These are phyloP conservation scores for Chalcis sispes DNA, from an alignment of 2,888 invertebrate genomes.

Conservation along the genomic window DNA sequence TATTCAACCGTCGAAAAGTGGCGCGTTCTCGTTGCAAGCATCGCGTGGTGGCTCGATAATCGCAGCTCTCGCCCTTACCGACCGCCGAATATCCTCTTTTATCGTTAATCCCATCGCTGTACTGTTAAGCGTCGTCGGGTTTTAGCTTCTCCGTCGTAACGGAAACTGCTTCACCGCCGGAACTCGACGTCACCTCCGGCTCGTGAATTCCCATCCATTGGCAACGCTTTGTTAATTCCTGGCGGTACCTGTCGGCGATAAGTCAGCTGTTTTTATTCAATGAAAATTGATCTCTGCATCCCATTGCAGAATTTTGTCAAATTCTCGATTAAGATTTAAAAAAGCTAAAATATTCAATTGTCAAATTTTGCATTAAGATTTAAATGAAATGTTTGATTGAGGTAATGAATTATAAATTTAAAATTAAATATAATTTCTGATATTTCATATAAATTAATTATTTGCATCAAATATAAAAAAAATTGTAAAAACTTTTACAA, in stretches of 20 bases:
- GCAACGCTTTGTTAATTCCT: conserved; percentile 88
- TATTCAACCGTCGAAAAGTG: conserved; percentile 32
- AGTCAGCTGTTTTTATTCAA: background rate
- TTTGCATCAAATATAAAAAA: too few relatives aligned
- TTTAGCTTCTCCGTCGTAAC: conserved; percentile 70
- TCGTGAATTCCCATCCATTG: conserved; percentile 82
- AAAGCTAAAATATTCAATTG: too few relatives aligned
- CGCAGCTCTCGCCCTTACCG: conserved; percentile 53
- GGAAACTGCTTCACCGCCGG: conserved; percentile 63
- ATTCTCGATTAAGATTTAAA: too few relatives aligned
- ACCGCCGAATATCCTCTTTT: conserved; percentile 29
- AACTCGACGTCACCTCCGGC: conserved; percentile 61
- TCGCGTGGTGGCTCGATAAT: conserved; percentile 64
- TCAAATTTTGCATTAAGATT: too few relatives aligned
- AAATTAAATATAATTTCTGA: too few relatives aligned
- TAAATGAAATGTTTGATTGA: too few relatives aligned
- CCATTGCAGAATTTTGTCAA: too few relatives aligned
- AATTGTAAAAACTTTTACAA: too few relatives aligned
- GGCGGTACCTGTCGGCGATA: conserved; percentile 76
- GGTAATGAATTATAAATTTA: too few relatives aligned
- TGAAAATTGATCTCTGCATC: background rate
- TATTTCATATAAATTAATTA: too few relatives aligned
- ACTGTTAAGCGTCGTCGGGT: conserved; percentile 69
- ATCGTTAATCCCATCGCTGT: too few relatives aligned
- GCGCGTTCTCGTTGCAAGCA: background rate